phyloP scores from a whole-genome alignment of 2,113 vertebrate species.

The Tenrec ecaudatus region DNA sequence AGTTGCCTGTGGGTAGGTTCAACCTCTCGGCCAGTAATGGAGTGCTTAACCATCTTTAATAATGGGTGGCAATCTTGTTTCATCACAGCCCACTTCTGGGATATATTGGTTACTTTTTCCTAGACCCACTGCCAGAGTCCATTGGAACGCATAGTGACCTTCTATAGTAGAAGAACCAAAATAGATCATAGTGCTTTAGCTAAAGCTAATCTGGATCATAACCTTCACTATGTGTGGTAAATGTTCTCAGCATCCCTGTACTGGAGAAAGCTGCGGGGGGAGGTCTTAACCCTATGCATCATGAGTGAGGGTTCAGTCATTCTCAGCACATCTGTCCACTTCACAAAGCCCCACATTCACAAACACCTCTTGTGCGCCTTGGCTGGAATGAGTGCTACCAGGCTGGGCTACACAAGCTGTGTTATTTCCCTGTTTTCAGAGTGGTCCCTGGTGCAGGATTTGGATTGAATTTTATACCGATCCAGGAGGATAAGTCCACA shows the following conservation, averaged over 20 bases:
- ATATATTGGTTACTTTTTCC: too few species aligned
- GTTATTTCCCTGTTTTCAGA: slow-evolving; percentile 25
- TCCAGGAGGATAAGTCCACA: slow-evolving; percentile 19
- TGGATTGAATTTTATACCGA: slow-evolving; percentile 51
- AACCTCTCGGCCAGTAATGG: too few species aligned
- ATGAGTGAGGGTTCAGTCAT: background rate
- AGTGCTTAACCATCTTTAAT: too few species aligned
- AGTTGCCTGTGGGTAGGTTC: too few species aligned
- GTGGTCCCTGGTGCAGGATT: background rate
- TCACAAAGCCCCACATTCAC: background rate
- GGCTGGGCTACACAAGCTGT: background rate
- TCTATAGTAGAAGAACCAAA: background rate
- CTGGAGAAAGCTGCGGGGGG: background rate
- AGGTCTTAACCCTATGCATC: background rate
- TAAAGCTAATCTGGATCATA: background rate
- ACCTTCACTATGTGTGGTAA: background rate
- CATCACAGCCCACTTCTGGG: too few species aligned
- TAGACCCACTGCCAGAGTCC: too few species aligned
- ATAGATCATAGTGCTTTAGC: background rate
- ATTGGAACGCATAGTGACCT: too few species aligned
- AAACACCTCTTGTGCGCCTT: background rate
- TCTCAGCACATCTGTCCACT: background rate
- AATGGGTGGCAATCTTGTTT: too few species aligned
- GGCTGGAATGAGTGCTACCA: background rate
- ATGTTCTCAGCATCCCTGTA: background rate